Evolutionary conservation across 1,140 invertebrate species (phyloP).

Genomic region (Panulirus ornatus): DNA sequence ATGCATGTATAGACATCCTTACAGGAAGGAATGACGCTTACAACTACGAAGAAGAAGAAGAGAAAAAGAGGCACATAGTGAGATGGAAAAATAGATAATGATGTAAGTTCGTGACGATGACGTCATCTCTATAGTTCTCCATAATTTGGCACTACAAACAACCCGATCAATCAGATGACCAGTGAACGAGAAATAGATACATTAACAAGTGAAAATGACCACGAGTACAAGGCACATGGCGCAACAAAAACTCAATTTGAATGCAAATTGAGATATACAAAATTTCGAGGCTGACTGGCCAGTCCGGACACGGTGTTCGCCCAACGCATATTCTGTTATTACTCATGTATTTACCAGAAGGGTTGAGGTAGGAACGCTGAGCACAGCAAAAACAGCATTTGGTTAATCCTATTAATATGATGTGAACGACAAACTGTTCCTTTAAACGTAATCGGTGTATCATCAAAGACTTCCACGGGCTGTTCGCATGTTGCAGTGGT

Average conservation of each 20-base stretch:
- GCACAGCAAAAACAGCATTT: background rate
- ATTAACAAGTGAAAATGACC: slow-evolving; percentile 13
- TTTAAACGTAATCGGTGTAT: background rate
- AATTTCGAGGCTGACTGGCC: slow-evolving; percentile 47
- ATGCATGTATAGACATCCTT: too few species aligned
- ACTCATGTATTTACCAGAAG: slow-evolving; percentile 30
- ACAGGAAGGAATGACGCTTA: too few species aligned
- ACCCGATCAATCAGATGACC: slow-evolving; percentile 3
- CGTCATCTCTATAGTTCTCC: background rate
- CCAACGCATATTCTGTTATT: slow-evolving; percentile 34
- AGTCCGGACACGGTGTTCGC: slow-evolving; percentile 32
- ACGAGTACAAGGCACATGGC: slow-evolving; percentile 15
- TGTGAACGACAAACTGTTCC: background rate
- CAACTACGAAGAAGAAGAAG: too few species aligned
- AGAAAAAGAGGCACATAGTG: too few species aligned
- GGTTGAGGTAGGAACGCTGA: too few species aligned
- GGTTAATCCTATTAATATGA: background rate
- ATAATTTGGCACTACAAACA: background rate
- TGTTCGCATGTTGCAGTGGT: too few species aligned
- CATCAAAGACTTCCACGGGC: too few species aligned
- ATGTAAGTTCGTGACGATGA: too few species aligned
- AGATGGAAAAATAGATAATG: too few species aligned
- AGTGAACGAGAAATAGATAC: slow-evolving; percentile 1
- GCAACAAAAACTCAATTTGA: slow-evolving; percentile 41
- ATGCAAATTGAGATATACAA: slow-evolving; percentile 57